Evolutionary conservation across 2,888 invertebrate species (phyloP), one percentile per base, ranked within the genome.

Genomic region (Vannuccia rotundouncinata): DNA sequence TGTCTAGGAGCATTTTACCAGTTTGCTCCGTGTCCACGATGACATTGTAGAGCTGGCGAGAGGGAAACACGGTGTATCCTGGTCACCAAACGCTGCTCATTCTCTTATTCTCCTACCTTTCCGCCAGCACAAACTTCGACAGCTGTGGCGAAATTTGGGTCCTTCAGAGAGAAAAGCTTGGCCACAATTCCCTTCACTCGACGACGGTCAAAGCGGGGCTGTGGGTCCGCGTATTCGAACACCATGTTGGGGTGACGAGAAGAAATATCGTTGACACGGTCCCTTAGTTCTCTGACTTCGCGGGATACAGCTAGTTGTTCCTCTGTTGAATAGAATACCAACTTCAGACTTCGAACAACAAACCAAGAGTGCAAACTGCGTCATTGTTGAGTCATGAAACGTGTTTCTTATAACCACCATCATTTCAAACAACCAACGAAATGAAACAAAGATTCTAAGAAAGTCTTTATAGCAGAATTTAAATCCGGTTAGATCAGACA

Each of bases 21-120:
- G 94, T 93, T 79, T 90, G 89, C 85, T 95, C 95, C 74, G 92
- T 92, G 85, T 95, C 94, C 45, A 95, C 94, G 77, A 97, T 92
- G 81, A 96, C 92, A 89, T 95, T 94, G 89, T 92, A 94, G 29
- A 97, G 87, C 94, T 95, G 87, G 74, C 89, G 22, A 27, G 5
- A 45, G 45, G 17, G 45, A 45, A 45, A 45, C n/a, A n/a, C n/a
- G n/a, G n/a, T n/a, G n/a, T n/a, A n/a, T n/a, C n/a, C n/a, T n/a
- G n/a, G n/a, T n/a, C n/a, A n/a, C n/a, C n/a, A n/a, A n/a, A n/a
- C n/a, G n/a, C n/a, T n/a, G n/a, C n/a, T n/a, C n/a, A n/a, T n/a
- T n/a, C n/a, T n/a, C n/a, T n/a, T n/a, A n/a, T n/a, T n/a, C 1
- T 0, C 90, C 88, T 88, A 95, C 94, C 90, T 91, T 91, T 82